Evolutionary conservation across 2,888 invertebrate genomes (phyloP), one percentile per base, ranked within the genome.

Genomic region (Andricus curvator): DNA sequence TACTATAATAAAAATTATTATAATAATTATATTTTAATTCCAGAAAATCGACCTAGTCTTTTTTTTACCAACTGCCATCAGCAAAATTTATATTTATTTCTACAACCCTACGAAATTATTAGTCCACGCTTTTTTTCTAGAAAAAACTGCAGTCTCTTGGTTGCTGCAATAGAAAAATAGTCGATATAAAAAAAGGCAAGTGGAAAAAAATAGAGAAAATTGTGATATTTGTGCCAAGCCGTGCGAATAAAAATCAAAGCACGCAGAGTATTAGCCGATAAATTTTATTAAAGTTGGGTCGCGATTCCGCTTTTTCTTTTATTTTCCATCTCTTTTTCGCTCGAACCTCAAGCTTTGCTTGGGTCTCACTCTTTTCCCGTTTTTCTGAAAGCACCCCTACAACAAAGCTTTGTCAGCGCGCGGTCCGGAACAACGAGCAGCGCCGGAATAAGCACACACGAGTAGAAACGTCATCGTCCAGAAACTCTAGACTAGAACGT

Each of bases 361-460:
- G 20, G 25, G 37, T 48, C 62, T 64, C 20, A 20, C 41, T 77
- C 37, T 83, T 67, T 74, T 67, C 66, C 78, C 66, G 79, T 83
- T 87, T 84, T 86, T 87, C 82, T 81, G 48, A 79, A 83, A 82
- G 79, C 65, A 80, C 77, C 62, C 78, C 79, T 81, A 76, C 83
- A 86, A 87, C 86, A 89, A 89, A 89, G 88, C 88, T 88, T 89
- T 88, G 86, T 85, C 87, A 85, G 88, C 82, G 85, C 88, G 86
- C 82, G 88, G 86, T 86, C 88, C 84, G 88, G 89, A 89, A 89
- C 87, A 89, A 85, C 86, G 89, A 89, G 85, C 89, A 89, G 86
- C 84, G 85, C 85, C 84, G 84, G 86, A 85, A 89, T 89, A 88
- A 88, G 84, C 85, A 87, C 89, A 56, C 56, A 56, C n/a, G 74